phyloP scores from a whole-genome alignment of 1,140 invertebrate species.

The Lordiphosa collinella region DNA sequence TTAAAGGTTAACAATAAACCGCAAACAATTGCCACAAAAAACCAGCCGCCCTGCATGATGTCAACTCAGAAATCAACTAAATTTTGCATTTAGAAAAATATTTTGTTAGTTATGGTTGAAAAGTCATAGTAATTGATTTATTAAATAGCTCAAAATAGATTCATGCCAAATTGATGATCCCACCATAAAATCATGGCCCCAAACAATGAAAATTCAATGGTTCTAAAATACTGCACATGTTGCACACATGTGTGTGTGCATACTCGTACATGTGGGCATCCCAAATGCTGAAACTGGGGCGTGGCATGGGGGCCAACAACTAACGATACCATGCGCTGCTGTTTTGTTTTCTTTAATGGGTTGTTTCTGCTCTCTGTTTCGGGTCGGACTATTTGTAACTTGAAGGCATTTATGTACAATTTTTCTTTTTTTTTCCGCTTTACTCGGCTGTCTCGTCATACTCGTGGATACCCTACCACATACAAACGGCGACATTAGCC shows the following conservation, averaged over 20 bases:
- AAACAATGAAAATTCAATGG: conserved; percentile 49
- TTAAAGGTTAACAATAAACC: conserved; percentile 13
- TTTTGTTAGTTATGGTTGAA: too few species aligned
- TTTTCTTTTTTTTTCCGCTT: background rate
- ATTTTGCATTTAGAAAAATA: background rate
- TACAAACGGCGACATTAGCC: conserved; percentile 68
- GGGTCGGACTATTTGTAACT: conserved; percentile 36
- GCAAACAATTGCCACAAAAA: conserved; percentile 1
- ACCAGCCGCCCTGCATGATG: too few species aligned
- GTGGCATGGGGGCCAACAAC: conserved; percentile 6
- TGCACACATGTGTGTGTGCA: conserved; percentile 43
- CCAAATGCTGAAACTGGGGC: conserved; percentile 7
- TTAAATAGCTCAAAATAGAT: conserved; percentile 29
- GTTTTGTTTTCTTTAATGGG: conserved; percentile 27
- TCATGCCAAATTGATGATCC: conserved; percentile 3
- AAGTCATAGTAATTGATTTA: background rate
- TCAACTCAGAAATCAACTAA: background rate
- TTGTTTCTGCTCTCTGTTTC: conserved; percentile 10
- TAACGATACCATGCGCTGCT: conserved; percentile 23
- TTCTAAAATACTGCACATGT: conserved; percentile 44
- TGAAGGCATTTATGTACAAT: conserved; percentile 30
- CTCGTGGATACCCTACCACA: conserved; percentile 16
- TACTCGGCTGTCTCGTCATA: background rate
- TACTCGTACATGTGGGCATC: background rate
- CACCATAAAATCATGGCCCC: conserved; percentile 37